phyloP scores from a whole-genome alignment of 2,888 invertebrate genomes.

The Lumbricus terrestris region DNA sequence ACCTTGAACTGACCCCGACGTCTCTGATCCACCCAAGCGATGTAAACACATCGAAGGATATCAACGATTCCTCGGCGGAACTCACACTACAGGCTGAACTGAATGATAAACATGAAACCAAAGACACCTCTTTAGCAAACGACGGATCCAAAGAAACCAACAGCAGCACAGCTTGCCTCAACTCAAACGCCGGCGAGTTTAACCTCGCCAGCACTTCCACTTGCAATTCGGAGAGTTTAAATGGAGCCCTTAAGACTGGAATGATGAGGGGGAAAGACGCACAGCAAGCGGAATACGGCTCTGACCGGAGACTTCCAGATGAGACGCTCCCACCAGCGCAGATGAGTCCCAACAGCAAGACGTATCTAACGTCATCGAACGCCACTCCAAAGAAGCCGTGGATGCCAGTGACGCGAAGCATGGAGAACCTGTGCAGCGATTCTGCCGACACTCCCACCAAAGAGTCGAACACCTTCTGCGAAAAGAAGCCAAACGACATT shows the following conservation, averaged over 20 bases:
- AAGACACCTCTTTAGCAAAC: neutral
- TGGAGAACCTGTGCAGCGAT: neutral
- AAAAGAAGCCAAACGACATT: neutral
- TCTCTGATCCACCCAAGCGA: neutral
- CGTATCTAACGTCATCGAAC: neutral
- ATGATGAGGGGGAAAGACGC: neutral
- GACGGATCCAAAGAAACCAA: neutral
- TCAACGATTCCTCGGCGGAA: neutral
- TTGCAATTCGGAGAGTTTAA: neutral
- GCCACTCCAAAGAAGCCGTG: neutral
- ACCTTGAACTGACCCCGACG: neutral
- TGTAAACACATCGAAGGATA: neutral
- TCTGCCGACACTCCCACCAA: neutral
- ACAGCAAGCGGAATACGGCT: neutral
- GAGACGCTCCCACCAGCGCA: neutral
- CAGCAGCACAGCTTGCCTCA: neutral
- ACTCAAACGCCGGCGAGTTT: neutral
- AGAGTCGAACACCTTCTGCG: neutral
- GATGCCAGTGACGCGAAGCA: neutral
- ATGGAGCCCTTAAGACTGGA: neutral
- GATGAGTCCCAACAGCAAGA: neutral
- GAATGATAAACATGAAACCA: neutral
- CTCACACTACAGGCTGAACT: neutral
- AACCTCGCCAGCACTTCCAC: neutral
- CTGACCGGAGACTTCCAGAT: neutral